Base-by-base conservation (phyloP, 1,140 invertebrate species). In the Philotrypesis tridentata region DNA sequence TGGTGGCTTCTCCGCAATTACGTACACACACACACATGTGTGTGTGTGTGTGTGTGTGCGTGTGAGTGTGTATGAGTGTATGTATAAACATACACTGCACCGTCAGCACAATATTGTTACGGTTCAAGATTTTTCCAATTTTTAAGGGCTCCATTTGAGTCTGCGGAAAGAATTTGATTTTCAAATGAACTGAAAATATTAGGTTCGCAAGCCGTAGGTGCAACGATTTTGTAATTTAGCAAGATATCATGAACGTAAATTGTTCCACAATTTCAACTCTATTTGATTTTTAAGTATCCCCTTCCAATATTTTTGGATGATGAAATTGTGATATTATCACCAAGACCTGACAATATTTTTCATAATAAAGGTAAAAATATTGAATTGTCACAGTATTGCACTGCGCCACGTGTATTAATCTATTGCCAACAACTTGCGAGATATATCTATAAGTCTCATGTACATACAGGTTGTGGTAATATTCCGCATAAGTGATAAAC, bases 331-430 rank as follows among this genome's bases (percentile, higher is more conserved):
- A 14, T 43, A 7, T 43, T 37, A 9, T 14, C 17, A 43, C 2
- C 12, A 8, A 9, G 12, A 40, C 9, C 8, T 40, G 9, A 40
- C 4, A 9, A 40, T 68, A 31, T 73, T 40, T 21, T 55, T 55
- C 55, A 67, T 55, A 17, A 68, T 25, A n/a, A 40, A 63, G 25
- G 37, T 31, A 63, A 76, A 67, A 37, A 27, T 67, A 8, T 72
- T 80, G 78, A 72, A 80, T 73, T 80, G 55, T 80, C 21, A 61
- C 40, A 68, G 25, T 71, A 79, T 71, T 55, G 43, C 17, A 6
- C 31, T 79, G 12, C n/a, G n/a, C 21, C 21, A 55, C 6, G 27
- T 68, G 25, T 70, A 55, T 2, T 68, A n/a, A 21, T 55, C 2
- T 21, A 55, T 5, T 37, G 33, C 4, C 4, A 55, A n/a, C 17